Base-by-base conservation (phyloP, 2,797 vertebrate species). In the Malurus splendens region DNA sequence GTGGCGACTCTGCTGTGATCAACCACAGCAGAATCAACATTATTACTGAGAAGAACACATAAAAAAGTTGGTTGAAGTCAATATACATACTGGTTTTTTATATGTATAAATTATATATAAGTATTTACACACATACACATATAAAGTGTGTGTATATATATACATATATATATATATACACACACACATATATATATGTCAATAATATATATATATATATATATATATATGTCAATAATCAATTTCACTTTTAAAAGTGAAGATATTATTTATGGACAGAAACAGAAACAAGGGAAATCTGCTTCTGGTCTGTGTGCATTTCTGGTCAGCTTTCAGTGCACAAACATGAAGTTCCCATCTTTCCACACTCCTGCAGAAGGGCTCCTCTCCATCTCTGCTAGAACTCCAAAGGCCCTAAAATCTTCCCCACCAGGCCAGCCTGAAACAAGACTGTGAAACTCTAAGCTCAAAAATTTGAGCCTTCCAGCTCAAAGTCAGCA, bases 171-270 rank as follows among this genome's bases (percentile, higher is more conserved):
- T 1, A 17, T 20, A 41, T 14, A 24, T 7, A 5, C 1, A 28
- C 10, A 10, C 8, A 14, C 6, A 39, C 1, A 42, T 1, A 17
- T 24, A 41, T 14, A 24, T n/a, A n/a, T n/a, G n/a, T n/a, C n/a
- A n/a, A n/a, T n/a, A n/a, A n/a, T n/a, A 25, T 15, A 44, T 33
- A 10, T 8, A 14, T 7, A 33, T 1, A 42, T 1, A 17, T 20
- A 41, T 14, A 24, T 10, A 5, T 3, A 15, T 5, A 52, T 9
- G 30, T 22, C 45, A 15, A 51, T 9, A 15, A 51, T 9, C 28
- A 38, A 39, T 32, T 59, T 47, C 20, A 10, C 22, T 76, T 89
- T 38, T 65, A 18, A 38, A 80, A 81, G 6, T 24, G 12, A 56
- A 79, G 17, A 32, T 15, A 32, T 20, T 42, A 55, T 38, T 50